A percentile compares a stretch with the other conserved stretches of the same genome.
These are phyloP conservation scores for Formica selysi DNA, from an alignment of 1,140 invertebrate genomes.

Conservation along the genomic window DNA sequence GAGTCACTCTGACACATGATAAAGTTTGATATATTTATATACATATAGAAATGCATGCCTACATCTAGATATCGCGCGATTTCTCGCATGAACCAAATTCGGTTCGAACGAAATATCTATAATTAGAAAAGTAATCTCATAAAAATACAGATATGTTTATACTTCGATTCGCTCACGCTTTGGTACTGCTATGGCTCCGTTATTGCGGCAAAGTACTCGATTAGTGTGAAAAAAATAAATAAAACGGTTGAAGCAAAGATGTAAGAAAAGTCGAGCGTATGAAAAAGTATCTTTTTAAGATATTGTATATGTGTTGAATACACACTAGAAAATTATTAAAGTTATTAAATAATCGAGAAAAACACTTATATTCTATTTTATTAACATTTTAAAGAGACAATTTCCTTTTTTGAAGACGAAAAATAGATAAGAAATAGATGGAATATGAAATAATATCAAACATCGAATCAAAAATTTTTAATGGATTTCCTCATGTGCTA, in stretches of 20 bases:
- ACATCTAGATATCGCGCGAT: slow-evolving; percentile 75
- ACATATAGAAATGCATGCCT: slow-evolving; percentile 59
- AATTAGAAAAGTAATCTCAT: slow-evolving; percentile 83
- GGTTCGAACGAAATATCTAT: slow-evolving; percentile 72
- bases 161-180: slow-evolving; percentile 58
- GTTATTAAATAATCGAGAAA: not conserved
- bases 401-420: not conserved
- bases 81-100: slow-evolving; percentile 71
- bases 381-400: not conserved
- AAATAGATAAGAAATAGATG: not conserved
- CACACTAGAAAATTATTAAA: not conserved
- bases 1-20: slow-evolving; percentile 63
- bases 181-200: slow-evolving; percentile 62
- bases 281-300: not conserved
- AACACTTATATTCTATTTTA: not conserved
- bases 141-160: slow-evolving; percentile 84
- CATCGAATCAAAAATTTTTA: not conserved
- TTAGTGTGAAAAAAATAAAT: not conserved
- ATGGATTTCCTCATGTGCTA: not conserved
- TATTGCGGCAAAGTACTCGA: slow-evolving; percentile 66
- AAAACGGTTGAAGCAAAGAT: not conserved
- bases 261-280: not conserved
- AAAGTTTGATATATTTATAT: slow-evolving; percentile 61
- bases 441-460: not conserved
- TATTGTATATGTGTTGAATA: not conserved